phyloP scores from a whole-genome alignment of 2,888 invertebrate genomes.

The Xylota segnis region DNA sequence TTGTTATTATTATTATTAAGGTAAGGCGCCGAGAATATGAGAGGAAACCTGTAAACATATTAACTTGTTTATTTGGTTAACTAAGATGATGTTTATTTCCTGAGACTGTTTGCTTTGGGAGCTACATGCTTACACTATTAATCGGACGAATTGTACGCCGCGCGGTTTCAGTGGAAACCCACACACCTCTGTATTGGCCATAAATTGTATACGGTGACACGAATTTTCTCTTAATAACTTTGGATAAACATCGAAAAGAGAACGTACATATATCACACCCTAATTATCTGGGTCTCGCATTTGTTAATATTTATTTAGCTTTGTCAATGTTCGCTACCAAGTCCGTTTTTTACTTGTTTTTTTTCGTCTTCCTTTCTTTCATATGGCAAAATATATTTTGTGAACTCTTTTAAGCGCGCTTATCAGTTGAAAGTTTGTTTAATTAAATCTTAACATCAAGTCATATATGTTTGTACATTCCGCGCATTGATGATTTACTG shows the following conservation, averaged over 20 bases:
- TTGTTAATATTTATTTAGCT: constrained; percentile 39
- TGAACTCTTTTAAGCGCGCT: not conserved
- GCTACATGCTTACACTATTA: too few species aligned
- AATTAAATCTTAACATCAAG: constrained; percentile 23
- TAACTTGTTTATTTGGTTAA: not conserved
- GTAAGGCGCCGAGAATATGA: not conserved
- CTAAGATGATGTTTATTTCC: not conserved
- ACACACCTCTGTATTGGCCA: not conserved
- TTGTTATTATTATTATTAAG: not conserved
- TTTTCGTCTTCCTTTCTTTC: not conserved
- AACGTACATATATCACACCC: constrained; percentile 42
- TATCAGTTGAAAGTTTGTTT: constrained; percentile 34
- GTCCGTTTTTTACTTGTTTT: constrained; percentile 10
- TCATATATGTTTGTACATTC: not conserved
- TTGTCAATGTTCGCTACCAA: constrained; percentile 41
- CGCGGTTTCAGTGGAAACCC: too few species aligned
- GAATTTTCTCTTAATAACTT: constrained; percentile 19
- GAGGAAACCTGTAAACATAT: not conserved
- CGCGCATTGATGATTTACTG: constrained; percentile 19
- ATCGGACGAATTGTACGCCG: not conserved
- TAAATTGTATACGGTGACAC: constrained; percentile 22
- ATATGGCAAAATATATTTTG: constrained; percentile 5
- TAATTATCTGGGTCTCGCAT: constrained; percentile 40
- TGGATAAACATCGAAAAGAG: constrained; percentile 13
- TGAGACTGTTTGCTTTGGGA: not conserved